These are phyloP conservation scores for Pyxicephalus adspersus DNA, from an alignment of 2,113 vertebrate species.

Conservation along the genomic window DNA sequence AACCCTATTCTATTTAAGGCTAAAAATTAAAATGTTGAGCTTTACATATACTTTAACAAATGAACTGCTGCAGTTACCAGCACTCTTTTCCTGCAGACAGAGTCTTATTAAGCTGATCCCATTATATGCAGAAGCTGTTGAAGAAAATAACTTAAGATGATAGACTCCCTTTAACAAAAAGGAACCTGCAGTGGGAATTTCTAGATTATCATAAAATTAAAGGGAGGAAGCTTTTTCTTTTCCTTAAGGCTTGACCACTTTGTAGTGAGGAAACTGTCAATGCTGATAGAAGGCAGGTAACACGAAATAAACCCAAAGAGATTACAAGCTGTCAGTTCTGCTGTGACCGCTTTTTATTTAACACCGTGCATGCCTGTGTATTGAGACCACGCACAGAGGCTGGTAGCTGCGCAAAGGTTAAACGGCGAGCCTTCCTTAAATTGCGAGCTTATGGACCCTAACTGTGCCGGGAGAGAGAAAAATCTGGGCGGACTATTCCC, in stretches of 20 bases:
- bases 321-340: conserved; percentile 13
- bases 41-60: too few relatives aligned
- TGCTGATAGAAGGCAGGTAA: conserved; percentile 27
- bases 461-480: conserved; percentile 54
- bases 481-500: conserved; percentile 60
- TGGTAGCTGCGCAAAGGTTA: conserved; percentile 37
- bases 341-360: conserved; percentile 19
- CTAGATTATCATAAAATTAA: not conserved
- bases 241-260: conserved; percentile 9
- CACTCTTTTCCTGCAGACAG: too few relatives aligned
- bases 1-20: too few relatives aligned
- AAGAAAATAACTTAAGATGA: too few relatives aligned
- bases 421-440: conserved; percentile 52
- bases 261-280: conserved; percentile 23
- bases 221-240: not conserved
- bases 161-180: not conserved
- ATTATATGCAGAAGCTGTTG: too few relatives aligned
- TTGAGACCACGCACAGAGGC: not conserved
- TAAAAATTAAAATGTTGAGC: too few relatives aligned
- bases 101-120: too few relatives aligned
- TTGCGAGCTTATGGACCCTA: conserved; percentile 65
- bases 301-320: conserved; percentile 1
- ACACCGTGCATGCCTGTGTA: conserved; percentile 1
- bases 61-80: too few relatives aligned
- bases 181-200: not conserved